A percentile compares a stretch with the other conserved stretches of the same genome.
phyloP scores from a whole-genome alignment of 1,140 invertebrate species.

The Drosophila sulfurigaster region DNA sequence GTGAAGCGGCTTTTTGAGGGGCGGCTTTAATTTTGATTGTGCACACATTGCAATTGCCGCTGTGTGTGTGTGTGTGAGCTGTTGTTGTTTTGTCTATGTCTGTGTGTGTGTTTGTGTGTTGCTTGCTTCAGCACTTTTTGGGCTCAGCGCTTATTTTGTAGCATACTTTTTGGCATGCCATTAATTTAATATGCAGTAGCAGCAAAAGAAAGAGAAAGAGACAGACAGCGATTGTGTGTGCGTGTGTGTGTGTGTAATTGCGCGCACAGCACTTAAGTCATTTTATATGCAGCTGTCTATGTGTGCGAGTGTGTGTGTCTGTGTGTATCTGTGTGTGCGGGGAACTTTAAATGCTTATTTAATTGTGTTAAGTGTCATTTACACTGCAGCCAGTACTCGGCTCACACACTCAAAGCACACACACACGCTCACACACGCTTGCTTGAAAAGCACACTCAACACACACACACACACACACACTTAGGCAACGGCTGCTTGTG shows the following conservation, averaged over 20 bases:
- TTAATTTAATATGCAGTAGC: conserved; percentile 72
- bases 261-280: conserved; percentile 56
- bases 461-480: conserved; percentile 10
- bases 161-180: conserved; percentile 72
- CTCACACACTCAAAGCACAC: neutral
- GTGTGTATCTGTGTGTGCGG: conserved; percentile 30
- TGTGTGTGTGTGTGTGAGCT: conserved; percentile 5
- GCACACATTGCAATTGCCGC: conserved; percentile 46
- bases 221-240: neutral
- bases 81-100: conserved; percentile 1
- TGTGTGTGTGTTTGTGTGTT: conserved; percentile 31
- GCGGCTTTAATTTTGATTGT: conserved; percentile 52
- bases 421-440: conserved; percentile 15
- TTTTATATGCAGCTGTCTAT: conserved; percentile 11
- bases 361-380: conserved; percentile 83
- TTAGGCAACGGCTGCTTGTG: neutral
- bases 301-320: conserved; percentile 3
- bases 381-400: conserved; percentile 46
- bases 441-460: neutral
- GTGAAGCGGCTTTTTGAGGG: neutral
- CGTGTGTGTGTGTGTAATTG: conserved; percentile 50
- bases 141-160: conserved; percentile 43
- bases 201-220: neutral
- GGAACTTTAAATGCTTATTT: conserved; percentile 81
- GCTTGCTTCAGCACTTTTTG: conserved; percentile 44